Evolutionary conservation across 2,888 invertebrate species (phyloP), one percentile per base, ranked within the genome.

Genomic region (Cheilosia vulpina): DNA sequence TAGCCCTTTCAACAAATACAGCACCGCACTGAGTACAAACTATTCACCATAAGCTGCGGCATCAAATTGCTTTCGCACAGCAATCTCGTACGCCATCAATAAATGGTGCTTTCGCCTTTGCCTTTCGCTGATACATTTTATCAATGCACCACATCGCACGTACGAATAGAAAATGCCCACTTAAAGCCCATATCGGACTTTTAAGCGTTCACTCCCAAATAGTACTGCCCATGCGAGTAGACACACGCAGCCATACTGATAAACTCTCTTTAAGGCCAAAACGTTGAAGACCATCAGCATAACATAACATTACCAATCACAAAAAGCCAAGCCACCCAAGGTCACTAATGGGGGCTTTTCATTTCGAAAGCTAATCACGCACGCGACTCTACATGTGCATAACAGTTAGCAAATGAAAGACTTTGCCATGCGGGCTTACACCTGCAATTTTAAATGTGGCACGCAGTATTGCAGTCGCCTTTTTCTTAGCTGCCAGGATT

Each of bases 341-440:
- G 82, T 83, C 78, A 71, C 17, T 45, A 57, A 45, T 69, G 63
- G 11, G 63, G 62, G 52, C 50, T 57, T 60, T 53, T 31, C 17
- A 15, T 34, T 65, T 50, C 19, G 2, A 17, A 65, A 63, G 41
- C 77, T 15, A 41, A 45, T 65, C 82, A 83, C 83, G 83, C 55
- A 60, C 24, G 63, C 57, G 7, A 21, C 57, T 21, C 13, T 27
- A 15, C 13, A 4, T 15, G 15, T 52, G 15, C 52, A 52, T 68
- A 68, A 78, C 73, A 50, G 60, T 57, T 66, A 21, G 34, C 45
- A 27, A 53, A 71, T 41, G 50, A 34, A 21, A 15, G 43, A 31
- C 45, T 60, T 58, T 21, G n/a, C n/a, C 52, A 52, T 13, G 6
- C 27, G 13, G 1, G 45, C 62, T 11, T 13, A 13, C 21, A 52